Evolutionary conservation across 2,113 vertebrate genomes (phyloP), one percentile per base, ranked within the genome.

Genomic region (Pantherophis guttatus): DNA sequence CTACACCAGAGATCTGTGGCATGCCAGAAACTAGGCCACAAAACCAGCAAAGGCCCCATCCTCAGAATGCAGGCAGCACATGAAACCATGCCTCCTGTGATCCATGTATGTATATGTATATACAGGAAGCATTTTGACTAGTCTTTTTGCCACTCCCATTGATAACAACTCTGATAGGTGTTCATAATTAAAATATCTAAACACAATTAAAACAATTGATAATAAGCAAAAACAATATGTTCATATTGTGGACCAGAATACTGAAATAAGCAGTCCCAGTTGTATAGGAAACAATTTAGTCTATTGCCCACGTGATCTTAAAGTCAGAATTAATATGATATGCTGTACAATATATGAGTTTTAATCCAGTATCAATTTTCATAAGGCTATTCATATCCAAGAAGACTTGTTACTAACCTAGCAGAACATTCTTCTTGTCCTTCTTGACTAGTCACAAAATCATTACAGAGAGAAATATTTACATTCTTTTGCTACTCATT

Each of bases 401-500:
- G 33, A 19, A 44, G 19, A 44, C 17, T 70, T 70, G 29, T n/a
- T 29, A 70, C 15, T 93, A 85, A 94, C 90, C 88, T 91, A 94
- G 39, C 91, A 90, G 81, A 59, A 75, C 33, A 92, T 94, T 86
- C 0, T 57, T 53, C 52, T 53, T 53, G 52, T 53, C 17, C 55
- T 12, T 93, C 92, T 90, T 65, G n/a, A 93, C 48, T 93, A 39
- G 91, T 70, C 48, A 57, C 58, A 95, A n/a, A 87, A 39, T 86
- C 86, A 89, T 91, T 93, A 88, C 57, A 93, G 87, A 23, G 91
- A 8, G 26, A 44, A 91, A 59, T 93, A 86, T 93, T 96, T 94
- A 94, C 94, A 91, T 94, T 95, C 65, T 85, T 95, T 48, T 94
- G 93, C 96, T 86, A 91, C 88, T 88, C 89, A 93, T 81, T 97